Base-by-base conservation (phyloP, 2,797 vertebrate species). In the Helicolenus hilgendorfi region DNA sequence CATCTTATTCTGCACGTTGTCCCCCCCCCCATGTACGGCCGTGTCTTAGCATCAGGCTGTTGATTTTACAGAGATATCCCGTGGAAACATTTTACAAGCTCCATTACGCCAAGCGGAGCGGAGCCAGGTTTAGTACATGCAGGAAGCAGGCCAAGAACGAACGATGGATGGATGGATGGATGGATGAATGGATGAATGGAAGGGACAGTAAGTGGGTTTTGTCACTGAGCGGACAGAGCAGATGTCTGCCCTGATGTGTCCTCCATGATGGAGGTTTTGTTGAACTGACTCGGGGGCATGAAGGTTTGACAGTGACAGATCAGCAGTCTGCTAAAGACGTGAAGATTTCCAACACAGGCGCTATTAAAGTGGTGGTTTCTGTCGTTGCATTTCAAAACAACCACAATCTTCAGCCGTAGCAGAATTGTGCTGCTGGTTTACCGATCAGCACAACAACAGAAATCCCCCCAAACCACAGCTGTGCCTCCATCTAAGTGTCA, bases 1-100 rank as follows among this genome's bases (percentile, higher is more conserved):
- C 59, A 14, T 70, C 67, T 84, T 24, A 65, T 53, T 74, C 71
- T 58, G 45, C 55, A 41, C 33, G 5, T 64, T 78, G 72, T 81
- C 49, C 49, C 77, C 70, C 45, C 45, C 77, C 72, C 27, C 53
- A 11, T 56, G 71, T 63, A 56, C 29, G 33, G 77, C 38, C 33
- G 11, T 81, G 82, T 65, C 67, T 81, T 20, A 58, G 82, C 83
- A 77, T 88, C 75, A 33, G 59, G 35, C 60, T 58, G 65, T 36
- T 68, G 24, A 89, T 93, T 90, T 87, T 35, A 63, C 72, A 45
- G 67, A 22, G 26, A 70, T 53, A 71, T 87, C 87, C 75, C 72
- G 24, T 20, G 67, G 80, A 91, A 91, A 87, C 81, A 35, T 89
- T 90, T 93, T 74, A 82, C 80, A 84, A 82, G 87, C 84, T 90